Evolutionary conservation across 2,797 vertebrate genomes (phyloP).

Genomic region (Lagorchestes hirsutus): DNA sequence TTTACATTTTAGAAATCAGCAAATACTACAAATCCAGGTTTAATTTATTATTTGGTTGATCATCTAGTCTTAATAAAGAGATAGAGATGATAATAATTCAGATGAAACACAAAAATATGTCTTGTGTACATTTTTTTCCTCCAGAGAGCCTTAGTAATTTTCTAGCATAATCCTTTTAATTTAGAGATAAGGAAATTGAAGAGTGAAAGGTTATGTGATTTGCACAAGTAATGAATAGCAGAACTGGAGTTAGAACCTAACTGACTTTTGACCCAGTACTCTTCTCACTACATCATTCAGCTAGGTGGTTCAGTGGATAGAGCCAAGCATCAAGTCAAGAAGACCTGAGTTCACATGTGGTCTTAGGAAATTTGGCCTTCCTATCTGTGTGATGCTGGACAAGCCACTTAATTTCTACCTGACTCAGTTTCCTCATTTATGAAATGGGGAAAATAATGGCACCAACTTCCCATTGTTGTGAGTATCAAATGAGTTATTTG

Average conservation of each 20-base stretch:
- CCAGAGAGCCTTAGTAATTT: neutral
- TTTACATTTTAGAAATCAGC: neutral
- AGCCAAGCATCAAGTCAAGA: neutral
- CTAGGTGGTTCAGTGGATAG: neutral
- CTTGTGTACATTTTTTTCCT: neutral
- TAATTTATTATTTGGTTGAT: neutral
- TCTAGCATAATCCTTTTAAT: neutral
- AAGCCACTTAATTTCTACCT: slow-evolving; percentile 6
- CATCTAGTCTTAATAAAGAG: neutral
- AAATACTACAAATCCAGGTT: neutral
- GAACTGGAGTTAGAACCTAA: neutral
- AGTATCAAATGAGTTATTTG: neutral
- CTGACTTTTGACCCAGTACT: neutral
- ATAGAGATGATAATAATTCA: neutral
- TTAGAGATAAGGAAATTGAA: neutral
- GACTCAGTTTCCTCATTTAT: neutral
- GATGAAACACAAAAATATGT: neutral
- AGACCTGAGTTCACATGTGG: neutral
- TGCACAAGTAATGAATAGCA: neutral
- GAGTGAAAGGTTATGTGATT: neutral
- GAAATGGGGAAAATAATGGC: neutral
- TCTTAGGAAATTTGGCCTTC: neutral
- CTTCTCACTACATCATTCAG: neutral
- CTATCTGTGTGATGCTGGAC: neutral
- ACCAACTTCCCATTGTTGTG: neutral